Conservation (phyloP, 2,797 vertebrate genomes). For the Sorex maritimensis region DNA sequence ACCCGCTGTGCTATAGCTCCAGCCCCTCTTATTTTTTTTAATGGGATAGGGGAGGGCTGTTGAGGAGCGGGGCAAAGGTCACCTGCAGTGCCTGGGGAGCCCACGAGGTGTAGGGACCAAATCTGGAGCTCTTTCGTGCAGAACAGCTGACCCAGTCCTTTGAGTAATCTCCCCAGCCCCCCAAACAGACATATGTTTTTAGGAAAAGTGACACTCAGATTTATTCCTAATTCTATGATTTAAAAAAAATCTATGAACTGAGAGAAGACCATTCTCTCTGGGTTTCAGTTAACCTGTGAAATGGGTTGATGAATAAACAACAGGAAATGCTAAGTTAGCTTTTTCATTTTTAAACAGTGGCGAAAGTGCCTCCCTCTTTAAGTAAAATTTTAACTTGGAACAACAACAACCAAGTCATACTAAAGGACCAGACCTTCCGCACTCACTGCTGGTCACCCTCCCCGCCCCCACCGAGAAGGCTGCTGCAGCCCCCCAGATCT, state of each 20-base stretch:
- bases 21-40: too few species aligned
- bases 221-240: neutral
- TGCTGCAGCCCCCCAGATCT: neutral
- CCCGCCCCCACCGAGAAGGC: too few species aligned
- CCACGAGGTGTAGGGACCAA: too few species aligned
- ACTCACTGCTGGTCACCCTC: neutral
- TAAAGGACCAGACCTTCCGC: neutral
- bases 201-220: slow-evolving; percentile 44
- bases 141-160: too few species aligned
- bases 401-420: neutral
- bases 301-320: neutral
- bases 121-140: too few species aligned
- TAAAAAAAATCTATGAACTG: neutral
- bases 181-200: slow-evolving; percentile 41
- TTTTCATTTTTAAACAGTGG: slow-evolving; percentile 45
- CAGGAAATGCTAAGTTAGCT: slow-evolving; percentile 14
- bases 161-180: too few species aligned
- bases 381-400: slow-evolving; percentile 62
- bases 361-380: neutral
- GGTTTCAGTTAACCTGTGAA: slow-evolving; percentile 35
- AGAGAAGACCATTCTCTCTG: slow-evolving; percentile 32
- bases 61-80: too few species aligned
- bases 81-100: too few species aligned
- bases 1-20: too few species aligned
- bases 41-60: too few species aligned